Evolutionary conservation across 2,888 invertebrate genomes (phyloP), one percentile per base, ranked within the genome.

Genomic region (Mesopsocus fuscifrons): DNA sequence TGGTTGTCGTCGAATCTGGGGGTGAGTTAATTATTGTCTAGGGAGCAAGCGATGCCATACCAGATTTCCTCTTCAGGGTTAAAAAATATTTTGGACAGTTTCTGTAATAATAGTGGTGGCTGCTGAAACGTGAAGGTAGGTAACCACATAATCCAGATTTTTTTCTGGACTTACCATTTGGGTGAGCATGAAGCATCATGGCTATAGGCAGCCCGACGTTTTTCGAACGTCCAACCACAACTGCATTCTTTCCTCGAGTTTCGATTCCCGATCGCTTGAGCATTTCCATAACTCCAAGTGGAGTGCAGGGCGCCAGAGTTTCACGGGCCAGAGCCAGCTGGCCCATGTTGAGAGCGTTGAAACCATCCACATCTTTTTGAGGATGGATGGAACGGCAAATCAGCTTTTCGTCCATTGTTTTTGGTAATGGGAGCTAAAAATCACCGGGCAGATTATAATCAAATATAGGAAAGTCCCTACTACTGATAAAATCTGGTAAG

Each of bases 201-300:
- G 87, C 82, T 45, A 89, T 79, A 0, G 92, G 91, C 65, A 91
- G 70, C 1, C 91, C 87, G 17, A 92, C 88, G 60, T 91, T 85
- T 60, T 91, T 91, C 0, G 91, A 91, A 43, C 91, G 68, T 1
- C 91, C 91, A 49, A 85, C 76, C 1, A 92, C 77, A 0, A 91
- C 87, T 3, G 84, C 83, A 58, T 84, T 87, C 53, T 82, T 83
- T 2, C 89, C 88, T 54, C 75, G 72, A 0, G 87, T 87, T 46
- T 81, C 72, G 46, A 89, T 69, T n/a, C 72, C 70, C 53, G 61
- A 55, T 67, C 77, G 64, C 56, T 69, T 69, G 22, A 81, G 59
- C 52, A 81, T 67, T 60, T 80, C 74, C 43, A 72, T 62, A 32
- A 82, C 77, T 43, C 77, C 87, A 41, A 81, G 62, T 3, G 85